These are phyloP conservation scores for Agrotis clavis DNA, from an alignment of 2,888 invertebrate species.

Conservation along the genomic window DNA sequence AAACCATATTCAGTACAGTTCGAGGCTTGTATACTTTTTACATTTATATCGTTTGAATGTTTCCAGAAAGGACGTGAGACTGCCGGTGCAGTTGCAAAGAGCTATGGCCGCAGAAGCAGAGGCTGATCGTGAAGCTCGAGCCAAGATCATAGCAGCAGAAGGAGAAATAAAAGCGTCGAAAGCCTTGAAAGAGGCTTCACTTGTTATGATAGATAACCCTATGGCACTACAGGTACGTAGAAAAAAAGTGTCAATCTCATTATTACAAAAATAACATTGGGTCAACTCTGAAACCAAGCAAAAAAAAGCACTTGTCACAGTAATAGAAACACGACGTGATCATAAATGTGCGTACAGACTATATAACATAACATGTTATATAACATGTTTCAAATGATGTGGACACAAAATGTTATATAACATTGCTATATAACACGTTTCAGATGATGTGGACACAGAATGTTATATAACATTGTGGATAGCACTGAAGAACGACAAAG, in stretches of 20 bases:
- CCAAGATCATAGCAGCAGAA: conserved; percentile 93
- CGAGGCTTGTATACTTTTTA: neutral
- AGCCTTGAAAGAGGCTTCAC: conserved; percentile 96
- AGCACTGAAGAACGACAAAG: no score
- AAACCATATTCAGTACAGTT: neutral
- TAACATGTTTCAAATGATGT: no score
- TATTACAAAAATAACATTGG: no score
- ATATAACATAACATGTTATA: no score
- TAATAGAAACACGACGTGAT: no score
- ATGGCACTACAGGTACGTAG: conserved; percentile 91
- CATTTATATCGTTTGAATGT: conserved; percentile 7
- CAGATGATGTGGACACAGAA: no score
- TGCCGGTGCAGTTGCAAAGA: conserved; percentile 92
- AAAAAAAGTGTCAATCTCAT: no score
- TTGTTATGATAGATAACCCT: conserved; percentile 96
- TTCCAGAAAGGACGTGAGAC: conserved; percentile 87
- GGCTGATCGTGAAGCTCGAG: conserved; percentile 93
- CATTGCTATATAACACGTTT: no score
- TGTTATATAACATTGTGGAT: no score
- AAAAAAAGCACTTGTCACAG: neutral
- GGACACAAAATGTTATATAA: no score
- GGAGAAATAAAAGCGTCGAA: conserved; percentile 97
- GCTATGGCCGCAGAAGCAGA: conserved; percentile 94
- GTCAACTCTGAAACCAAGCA: neutral
- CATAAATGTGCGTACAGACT: no score